Percentiles rank a stretch among this genome's conserved stretches.
phyloP scores from a whole-genome alignment of 2,888 invertebrate species.

The Parnassius mnemosyne region DNA sequence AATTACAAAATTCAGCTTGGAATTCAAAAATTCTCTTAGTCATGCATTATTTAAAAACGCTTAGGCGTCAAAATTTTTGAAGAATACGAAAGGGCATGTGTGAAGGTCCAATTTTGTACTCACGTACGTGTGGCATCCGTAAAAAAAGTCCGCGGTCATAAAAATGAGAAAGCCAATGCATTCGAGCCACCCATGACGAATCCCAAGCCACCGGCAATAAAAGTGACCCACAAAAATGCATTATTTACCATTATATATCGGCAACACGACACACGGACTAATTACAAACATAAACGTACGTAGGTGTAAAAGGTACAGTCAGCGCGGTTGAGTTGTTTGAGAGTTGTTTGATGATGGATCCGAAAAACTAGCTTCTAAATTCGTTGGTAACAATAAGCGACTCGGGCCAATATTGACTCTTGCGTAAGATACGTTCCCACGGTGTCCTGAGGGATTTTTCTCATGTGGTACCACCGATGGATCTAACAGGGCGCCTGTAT shows the following conservation, averaged over 20 bases:
- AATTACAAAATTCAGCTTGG: too few species aligned
- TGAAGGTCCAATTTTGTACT: constrained; percentile 30
- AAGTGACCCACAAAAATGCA: constrained; percentile 76
- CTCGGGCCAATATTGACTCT: constrained; percentile 67
- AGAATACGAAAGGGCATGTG: constrained; percentile 32
- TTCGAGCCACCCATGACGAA: constrained; percentile 73
- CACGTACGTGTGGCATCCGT: constrained; percentile 33
- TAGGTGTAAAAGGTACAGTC: constrained; percentile 73
- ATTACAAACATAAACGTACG: constrained; percentile 72
- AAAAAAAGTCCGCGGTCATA: constrained; percentile 35
- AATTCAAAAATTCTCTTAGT: not conserved
- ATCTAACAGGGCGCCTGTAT: constrained; percentile 65
- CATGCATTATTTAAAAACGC: constrained; percentile 5
- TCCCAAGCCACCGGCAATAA: constrained; percentile 64
- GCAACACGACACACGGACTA: constrained; percentile 72
- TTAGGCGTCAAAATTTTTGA: constrained; percentile 16
- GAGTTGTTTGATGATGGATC: constrained; percentile 58
- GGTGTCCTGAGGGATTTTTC: constrained; percentile 69
- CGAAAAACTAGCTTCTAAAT: constrained; percentile 58
- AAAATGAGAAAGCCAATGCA: constrained; percentile 37
- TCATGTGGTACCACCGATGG: constrained; percentile 58
- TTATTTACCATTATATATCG: constrained; percentile 79
- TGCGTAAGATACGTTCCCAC: constrained; percentile 69
- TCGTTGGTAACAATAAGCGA: constrained; percentile 63
- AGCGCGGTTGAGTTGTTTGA: constrained; percentile 55